A percentile compares a stretch with the other conserved stretches of the same genome.
phyloP scores from a whole-genome alignment of 2,888 invertebrate genomes.

The Ormyrus labotus region DNA sequence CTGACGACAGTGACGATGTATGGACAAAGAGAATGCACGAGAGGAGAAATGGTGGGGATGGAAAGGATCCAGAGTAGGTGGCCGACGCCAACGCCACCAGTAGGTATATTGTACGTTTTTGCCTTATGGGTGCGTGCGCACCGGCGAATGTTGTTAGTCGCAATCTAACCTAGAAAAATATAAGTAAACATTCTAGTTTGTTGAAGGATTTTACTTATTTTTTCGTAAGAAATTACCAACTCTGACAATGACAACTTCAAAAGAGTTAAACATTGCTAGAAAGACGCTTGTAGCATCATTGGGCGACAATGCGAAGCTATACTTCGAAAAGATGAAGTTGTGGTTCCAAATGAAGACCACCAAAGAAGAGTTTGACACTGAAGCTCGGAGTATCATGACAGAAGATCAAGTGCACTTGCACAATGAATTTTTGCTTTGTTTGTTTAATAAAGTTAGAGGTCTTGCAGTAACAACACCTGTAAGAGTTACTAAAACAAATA shows the following conservation, averaged over 20 bases:
- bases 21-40: too few species aligned
- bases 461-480: slow-evolving; percentile 73
- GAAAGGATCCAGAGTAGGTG: too few species aligned
- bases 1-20: background rate
- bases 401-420: slow-evolving; percentile 88
- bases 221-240: background rate
- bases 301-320: slow-evolving; percentile 83
- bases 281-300: slow-evolving; percentile 81
- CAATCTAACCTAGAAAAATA: too few species aligned
- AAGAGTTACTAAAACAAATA: slow-evolving; percentile 68
- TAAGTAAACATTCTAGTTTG: too few species aligned
- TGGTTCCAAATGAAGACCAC: slow-evolving; percentile 84
- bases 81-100: too few species aligned
- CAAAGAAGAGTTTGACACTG: slow-evolving; percentile 89
- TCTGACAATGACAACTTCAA: slow-evolving; percentile 68
- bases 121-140: too few species aligned
- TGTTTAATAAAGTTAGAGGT: slow-evolving; percentile 85
- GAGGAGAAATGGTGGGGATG: too few species aligned
- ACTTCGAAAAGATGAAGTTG: slow-evolving; percentile 84
- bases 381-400: slow-evolving; percentile 85
- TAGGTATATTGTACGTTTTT: too few species aligned
- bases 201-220: too few species aligned
- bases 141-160: too few species aligned
- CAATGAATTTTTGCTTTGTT: slow-evolving; percentile 88
- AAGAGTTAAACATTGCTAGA: slow-evolving; percentile 79